phyloP scores from a whole-genome alignment of 2,888 invertebrate genomes.

The Cryptocheilus praepositus region DNA sequence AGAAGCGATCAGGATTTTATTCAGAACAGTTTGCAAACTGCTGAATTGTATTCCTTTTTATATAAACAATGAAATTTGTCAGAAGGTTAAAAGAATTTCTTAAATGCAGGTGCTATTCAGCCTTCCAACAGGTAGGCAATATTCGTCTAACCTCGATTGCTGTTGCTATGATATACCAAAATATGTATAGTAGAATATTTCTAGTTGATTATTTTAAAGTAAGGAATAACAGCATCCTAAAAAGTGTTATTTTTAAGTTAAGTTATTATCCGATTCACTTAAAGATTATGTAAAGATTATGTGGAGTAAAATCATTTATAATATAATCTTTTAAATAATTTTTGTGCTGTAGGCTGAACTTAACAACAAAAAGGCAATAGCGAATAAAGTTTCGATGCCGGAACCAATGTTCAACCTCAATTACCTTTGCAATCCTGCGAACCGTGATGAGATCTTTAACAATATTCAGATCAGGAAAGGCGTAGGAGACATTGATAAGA shows the following conservation, averaged over 20 bases:
- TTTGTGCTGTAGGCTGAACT: slow-evolving; percentile 5
- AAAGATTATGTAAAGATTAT: too few relatives aligned
- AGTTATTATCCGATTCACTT: too few relatives aligned
- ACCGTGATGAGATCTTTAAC: slow-evolving; percentile 78
- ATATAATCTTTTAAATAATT: background rate
- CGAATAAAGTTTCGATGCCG: slow-evolving; percentile 53
- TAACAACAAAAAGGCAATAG: background rate
- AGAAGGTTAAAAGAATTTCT: background rate
- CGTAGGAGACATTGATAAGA: slow-evolving; percentile 80
- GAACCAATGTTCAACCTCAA: slow-evolving; percentile 78
- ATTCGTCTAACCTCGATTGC: too few relatives aligned
- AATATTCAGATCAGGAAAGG: slow-evolving; percentile 83
- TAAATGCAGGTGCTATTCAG: background rate
- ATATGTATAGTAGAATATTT: too few relatives aligned
- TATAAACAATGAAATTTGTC: background rate
- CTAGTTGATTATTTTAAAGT: too few relatives aligned
- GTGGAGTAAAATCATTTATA: background rate
- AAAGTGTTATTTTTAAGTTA: too few relatives aligned
- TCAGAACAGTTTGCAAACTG: too few relatives aligned
- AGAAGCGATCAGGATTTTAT: too few relatives aligned
- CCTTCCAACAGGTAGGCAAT: background rate
- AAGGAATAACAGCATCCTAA: too few relatives aligned
- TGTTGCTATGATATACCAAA: too few relatives aligned
- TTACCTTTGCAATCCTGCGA: slow-evolving; percentile 80
- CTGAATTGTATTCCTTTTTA: too few relatives aligned